Percentiles rank a stretch among this genome's conserved stretches.
phyloP scores from a whole-genome alignment of 2,797 vertebrate species.

The Gallirallus australis region DNA sequence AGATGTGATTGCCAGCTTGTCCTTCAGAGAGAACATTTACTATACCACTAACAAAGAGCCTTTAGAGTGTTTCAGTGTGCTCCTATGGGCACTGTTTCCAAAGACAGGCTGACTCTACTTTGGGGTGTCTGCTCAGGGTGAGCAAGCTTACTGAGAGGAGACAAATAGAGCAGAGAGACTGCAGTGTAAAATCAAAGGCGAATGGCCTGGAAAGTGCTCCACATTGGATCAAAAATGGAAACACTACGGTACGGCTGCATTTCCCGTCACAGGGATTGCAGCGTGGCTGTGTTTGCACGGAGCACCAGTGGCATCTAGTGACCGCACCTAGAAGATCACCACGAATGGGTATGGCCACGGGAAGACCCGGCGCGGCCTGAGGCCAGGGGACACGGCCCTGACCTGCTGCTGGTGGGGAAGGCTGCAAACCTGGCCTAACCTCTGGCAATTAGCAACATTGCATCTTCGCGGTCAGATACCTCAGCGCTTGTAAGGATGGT shows the following conservation, averaged over 20 bases:
- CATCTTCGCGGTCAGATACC: background rate
- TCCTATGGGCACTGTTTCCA: background rate
- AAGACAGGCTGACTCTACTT: background rate
- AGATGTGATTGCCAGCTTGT: background rate
- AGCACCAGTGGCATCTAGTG: constrained; percentile 77
- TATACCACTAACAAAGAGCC: background rate
- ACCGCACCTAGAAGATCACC: background rate
- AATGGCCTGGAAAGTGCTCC: background rate
- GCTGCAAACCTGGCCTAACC: background rate
- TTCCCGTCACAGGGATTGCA: background rate
- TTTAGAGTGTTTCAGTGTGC: background rate
- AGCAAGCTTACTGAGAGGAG: background rate
- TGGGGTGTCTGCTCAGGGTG: background rate
- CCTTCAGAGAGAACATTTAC: background rate
- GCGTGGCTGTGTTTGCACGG: background rate
- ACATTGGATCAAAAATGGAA: background rate
- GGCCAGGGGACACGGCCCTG: accelerated
- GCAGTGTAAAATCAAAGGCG: background rate
- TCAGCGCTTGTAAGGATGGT: background rate
- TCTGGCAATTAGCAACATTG: background rate
- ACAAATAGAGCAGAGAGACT: background rate
- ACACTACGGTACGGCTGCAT: accelerated
- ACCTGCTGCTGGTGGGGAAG: background rate
- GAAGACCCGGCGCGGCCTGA: accelerated
- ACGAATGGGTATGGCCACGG: accelerated